A percentile compares a stretch with the other conserved stretches of the same genome.
Conservation (phyloP, 2,113 vertebrate genomes). For the Fregata magnificens region DNA sequence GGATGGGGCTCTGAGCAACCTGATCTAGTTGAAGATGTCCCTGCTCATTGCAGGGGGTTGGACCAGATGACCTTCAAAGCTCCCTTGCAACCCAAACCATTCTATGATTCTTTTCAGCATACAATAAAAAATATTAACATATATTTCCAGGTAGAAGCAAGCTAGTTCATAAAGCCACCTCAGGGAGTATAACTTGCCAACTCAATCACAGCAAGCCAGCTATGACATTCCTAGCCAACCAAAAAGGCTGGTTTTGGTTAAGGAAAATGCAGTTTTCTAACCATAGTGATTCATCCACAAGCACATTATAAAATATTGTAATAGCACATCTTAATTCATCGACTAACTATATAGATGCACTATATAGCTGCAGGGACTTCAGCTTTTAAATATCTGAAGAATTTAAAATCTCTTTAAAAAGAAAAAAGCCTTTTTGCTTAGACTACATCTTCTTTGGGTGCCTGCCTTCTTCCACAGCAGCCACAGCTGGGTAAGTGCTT, state of each 20-base stretch:
- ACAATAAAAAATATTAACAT: background rate
- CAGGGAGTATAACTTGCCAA: background rate
- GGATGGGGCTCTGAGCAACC: background rate
- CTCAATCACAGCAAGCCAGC: background rate
- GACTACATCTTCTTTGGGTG: background rate
- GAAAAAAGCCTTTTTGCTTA: background rate
- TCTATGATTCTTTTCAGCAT: background rate
- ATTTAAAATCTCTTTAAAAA: background rate
- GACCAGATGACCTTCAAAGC: background rate
- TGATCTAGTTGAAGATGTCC: background rate
- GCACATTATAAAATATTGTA: background rate
- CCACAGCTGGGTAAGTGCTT: background rate
- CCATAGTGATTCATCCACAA: background rate
- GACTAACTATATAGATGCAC: background rate
- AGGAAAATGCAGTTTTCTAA: background rate
- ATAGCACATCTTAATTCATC: background rate
- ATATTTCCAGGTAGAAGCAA: background rate
- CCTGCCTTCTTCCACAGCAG: background rate
- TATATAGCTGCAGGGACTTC: background rate
- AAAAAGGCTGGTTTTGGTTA: background rate
- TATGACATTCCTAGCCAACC: background rate
- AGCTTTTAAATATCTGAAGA: background rate
- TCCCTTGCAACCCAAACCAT: background rate
- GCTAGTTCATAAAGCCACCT: background rate
- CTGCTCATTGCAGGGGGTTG: background rate